These are phyloP conservation scores for Drosophila lutescens DNA, from an alignment of 2,888 invertebrate species.

Conservation along the genomic window DNA sequence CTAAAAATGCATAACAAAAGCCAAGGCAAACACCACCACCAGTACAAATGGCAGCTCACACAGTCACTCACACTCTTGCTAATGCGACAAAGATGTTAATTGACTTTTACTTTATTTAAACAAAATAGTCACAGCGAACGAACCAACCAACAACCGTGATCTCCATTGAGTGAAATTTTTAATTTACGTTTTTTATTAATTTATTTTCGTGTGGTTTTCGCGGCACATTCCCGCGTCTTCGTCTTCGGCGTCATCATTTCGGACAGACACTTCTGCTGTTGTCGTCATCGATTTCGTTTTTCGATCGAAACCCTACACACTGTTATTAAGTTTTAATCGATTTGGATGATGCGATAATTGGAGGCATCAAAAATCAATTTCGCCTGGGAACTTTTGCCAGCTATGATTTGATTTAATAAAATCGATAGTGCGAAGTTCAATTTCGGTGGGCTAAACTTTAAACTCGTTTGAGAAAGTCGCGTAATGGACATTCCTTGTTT, in stretches of 20 bases:
- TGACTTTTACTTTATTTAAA: conserved; percentile 78
- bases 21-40: conserved; percentile 26
- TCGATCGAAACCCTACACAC: conserved; percentile 6
- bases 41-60: background rate
- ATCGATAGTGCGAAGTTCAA: background rate
- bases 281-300: conserved; percentile 42
- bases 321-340: conserved; percentile 27
- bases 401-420: conserved; percentile 5
- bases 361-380: conserved; percentile 21
- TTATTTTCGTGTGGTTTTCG: conserved; percentile 4
- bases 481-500: background rate
- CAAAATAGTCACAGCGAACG: conserved; percentile 60
- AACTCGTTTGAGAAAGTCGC: conserved; percentile 18
- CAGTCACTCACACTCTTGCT: conserved; percentile 41
- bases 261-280: conserved; percentile 11
- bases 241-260: background rate
- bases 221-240: background rate
- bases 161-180: conserved; percentile 73
- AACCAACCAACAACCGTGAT: conserved; percentile 9
- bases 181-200: conserved; percentile 48
- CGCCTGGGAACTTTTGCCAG: conserved; percentile 13
- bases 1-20: conserved; percentile 65
- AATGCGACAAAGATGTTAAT: conserved; percentile 79
- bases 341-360: conserved; percentile 38
- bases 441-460: background rate